Evolutionary conservation across 2,797 vertebrate species (phyloP).

Genomic region (Gymnoscopelus braueri): DNA sequence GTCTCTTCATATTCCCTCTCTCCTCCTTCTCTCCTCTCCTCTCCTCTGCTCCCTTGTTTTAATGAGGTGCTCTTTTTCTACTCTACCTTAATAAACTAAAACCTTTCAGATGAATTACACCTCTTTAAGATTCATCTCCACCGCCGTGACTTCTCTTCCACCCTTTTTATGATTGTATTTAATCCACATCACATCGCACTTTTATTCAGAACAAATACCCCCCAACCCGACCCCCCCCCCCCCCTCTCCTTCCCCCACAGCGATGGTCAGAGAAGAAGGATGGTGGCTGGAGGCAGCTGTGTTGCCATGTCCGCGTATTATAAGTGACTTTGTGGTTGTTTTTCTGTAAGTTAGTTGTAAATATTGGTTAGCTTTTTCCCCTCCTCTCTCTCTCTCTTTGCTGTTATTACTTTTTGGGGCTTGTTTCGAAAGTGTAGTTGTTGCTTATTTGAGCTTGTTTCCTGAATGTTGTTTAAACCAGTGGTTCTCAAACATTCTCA

Average conservation of each 20-base stretch:
- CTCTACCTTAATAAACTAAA: conserved; percentile 70
- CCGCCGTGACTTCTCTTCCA: conserved; percentile 46
- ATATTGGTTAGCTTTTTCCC: no score
- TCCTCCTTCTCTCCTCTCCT: not conserved
- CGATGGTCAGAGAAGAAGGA: conserved; percentile 41
- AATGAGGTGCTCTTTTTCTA: conserved; percentile 66
- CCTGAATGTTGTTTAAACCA: no score
- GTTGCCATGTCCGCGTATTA: no score
- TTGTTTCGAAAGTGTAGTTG: no score
- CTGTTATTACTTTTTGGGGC: no score
- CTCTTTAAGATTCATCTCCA: conserved; percentile 73
- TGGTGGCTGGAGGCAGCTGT: conserved; percentile 32
- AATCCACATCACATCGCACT: conserved; percentile 68
- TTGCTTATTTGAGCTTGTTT: no score
- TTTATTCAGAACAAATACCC: conserved; percentile 74
- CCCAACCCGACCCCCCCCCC: not conserved
- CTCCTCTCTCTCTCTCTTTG: no score
- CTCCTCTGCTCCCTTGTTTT: conserved; percentile 50
- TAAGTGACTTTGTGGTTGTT: no score
- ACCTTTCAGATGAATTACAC: conserved; percentile 77
- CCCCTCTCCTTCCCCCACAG: not conserved
- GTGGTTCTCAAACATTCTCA: no score
- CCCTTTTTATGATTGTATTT: conserved; percentile 73
- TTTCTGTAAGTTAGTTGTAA: no score
- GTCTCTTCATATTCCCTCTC: conserved; percentile 57